Percentiles rank a stretch among this genome's conserved stretches.
phyloP scores from a whole-genome alignment of 1,140 invertebrate genomes.

The Frieseomelitta varia region DNA sequence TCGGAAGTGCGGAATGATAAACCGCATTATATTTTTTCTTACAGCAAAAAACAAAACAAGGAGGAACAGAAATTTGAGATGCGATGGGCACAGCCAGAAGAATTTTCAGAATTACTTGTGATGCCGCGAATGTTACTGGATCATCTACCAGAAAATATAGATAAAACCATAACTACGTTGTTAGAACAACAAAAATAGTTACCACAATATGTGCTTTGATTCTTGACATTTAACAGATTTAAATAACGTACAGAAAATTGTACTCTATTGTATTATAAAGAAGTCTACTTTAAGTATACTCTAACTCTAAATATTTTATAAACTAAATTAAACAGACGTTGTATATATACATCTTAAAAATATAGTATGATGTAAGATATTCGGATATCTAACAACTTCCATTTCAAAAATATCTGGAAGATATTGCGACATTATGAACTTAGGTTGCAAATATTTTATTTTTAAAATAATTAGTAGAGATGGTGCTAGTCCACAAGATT shows the following conservation, averaged over 20 bases:
- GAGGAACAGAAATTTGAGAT: conserved; percentile 84
- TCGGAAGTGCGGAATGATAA: background rate
- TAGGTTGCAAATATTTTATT: too few species aligned
- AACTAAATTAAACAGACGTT: too few species aligned
- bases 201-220: conserved; percentile 70
- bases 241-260: too few species aligned
- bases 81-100: conserved; percentile 89
- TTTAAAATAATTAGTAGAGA: too few species aligned
- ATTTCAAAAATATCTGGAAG: background rate
- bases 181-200: conserved; percentile 78
- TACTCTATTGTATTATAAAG: too few species aligned
- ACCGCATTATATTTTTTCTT: background rate
- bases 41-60: conserved; percentile 67
- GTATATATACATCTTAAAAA: too few species aligned
- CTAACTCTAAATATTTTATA: background rate
- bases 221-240: conserved; percentile 18
- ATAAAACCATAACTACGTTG: conserved; percentile 85
- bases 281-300: background rate
- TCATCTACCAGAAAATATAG: conserved; percentile 88
- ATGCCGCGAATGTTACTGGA: conserved; percentile 90
- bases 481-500: too few species aligned
- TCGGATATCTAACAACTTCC: background rate
- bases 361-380: background rate
- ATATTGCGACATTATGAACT: background rate
- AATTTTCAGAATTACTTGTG: conserved; percentile 88